phyloP scores from a whole-genome alignment of 1,140 invertebrate genomes.

The Macrocentrus cingulum region DNA sequence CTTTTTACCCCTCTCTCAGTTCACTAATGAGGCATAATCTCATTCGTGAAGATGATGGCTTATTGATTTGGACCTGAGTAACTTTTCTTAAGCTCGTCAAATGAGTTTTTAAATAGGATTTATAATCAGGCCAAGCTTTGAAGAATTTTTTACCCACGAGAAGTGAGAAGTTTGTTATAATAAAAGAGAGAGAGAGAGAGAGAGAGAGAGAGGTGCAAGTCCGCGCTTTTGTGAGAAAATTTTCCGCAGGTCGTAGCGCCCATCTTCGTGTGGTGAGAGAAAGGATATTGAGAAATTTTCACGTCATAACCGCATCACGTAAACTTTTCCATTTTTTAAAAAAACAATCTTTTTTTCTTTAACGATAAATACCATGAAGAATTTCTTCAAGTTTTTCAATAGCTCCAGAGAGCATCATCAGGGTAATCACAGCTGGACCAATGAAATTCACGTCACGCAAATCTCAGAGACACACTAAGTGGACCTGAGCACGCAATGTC shows the following conservation, averaged over 20 bases:
- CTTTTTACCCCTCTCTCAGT: neutral
- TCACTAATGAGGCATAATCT: too few species aligned
- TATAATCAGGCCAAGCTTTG: constrained; percentile 22
- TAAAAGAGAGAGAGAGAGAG: neutral
- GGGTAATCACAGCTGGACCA: too few species aligned
- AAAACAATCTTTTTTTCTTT: constrained; percentile 1
- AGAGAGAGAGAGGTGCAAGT: neutral
- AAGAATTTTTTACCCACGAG: constrained; percentile 11
- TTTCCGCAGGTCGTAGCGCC: neutral
- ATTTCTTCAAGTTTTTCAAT: constrained; percentile 26
- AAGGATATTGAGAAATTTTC: constrained; percentile 23
- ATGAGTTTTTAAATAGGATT: constrained; percentile 25
- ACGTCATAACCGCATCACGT: constrained; percentile 6
- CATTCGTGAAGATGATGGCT: neutral
- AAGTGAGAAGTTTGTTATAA: constrained; percentile 28
- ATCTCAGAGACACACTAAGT: constrained; percentile 4
- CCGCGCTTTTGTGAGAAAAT: constrained; percentile 8
- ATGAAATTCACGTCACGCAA: too few species aligned
- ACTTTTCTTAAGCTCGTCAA: too few species aligned
- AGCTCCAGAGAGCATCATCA: neutral
- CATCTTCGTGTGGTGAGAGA: constrained; percentile 1
- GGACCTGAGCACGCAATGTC: constrained; percentile 18
- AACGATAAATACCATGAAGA: constrained; percentile 14
- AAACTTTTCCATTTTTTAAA: too few species aligned
- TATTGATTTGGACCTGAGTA: neutral